Conservation (phyloP, 2,888 invertebrate genomes). For the Ectemnius cavifrons region DNA sequence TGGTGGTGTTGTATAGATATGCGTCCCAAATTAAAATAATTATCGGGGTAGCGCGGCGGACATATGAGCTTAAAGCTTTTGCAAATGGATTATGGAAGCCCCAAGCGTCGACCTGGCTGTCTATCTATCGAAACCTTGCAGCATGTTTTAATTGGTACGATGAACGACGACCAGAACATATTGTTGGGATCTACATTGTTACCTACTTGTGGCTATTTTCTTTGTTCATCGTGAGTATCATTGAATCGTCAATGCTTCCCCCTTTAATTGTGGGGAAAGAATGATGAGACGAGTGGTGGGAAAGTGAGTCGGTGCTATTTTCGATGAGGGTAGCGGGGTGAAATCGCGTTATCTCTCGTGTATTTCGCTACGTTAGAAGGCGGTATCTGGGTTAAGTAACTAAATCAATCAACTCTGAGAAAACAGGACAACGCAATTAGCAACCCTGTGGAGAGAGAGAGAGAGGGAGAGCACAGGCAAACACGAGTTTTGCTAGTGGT, state of each 20-base stretch:
- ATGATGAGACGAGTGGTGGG: neutral
- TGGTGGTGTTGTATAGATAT: too few relatives aligned
- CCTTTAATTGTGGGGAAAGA: neutral
- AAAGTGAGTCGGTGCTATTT: constrained; percentile 16
- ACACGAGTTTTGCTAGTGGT: too few relatives aligned
- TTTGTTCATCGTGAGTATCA: too few relatives aligned
- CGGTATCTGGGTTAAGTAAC: constrained; percentile 54
- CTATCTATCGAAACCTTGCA: constrained; percentile 68
- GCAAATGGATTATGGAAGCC: constrained; percentile 73
- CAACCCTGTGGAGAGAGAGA: constrained; percentile 9
- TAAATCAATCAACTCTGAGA: constrained; percentile 52
- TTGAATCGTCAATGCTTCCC: neutral
- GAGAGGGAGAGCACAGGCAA: too few relatives aligned
- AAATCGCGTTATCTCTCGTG: constrained; percentile 25
- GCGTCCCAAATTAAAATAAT: constrained; percentile 42
- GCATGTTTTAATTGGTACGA: constrained; percentile 65
- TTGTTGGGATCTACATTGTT: constrained; percentile 22
- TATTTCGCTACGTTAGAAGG: constrained; percentile 17
- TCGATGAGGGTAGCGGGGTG: constrained; percentile 11
- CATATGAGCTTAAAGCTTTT: constrained; percentile 65
- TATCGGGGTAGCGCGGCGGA: constrained; percentile 39
- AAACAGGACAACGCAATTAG: constrained; percentile 55
- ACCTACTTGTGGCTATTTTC: too few relatives aligned
- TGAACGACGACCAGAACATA: constrained; percentile 40
- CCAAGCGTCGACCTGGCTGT: constrained; percentile 61